Base-by-base conservation (phyloP, 1,140 invertebrate species). In the Papilio glaucus region DNA sequence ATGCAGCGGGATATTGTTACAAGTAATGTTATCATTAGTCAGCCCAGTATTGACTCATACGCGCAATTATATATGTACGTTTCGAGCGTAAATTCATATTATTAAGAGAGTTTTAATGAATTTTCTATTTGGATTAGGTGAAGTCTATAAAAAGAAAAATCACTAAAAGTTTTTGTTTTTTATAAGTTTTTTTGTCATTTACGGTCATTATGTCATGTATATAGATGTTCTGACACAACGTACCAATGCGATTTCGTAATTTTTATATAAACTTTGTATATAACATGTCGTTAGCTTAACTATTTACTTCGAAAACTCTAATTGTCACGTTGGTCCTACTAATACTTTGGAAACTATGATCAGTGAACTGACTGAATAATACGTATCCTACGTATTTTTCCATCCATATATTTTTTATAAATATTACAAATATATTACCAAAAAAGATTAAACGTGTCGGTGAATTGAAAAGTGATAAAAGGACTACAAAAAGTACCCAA, bases 401-500 rank as follows among this genome's bases (percentile, higher is more conserved):
- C 0, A 24, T 1, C 10, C 10, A 13, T 49, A 21, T 49, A 15
- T 10, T 10, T 24, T 24, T 0, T 53, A 53, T 9, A 18, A 7
- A 15, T 24, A 4, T 7, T 4, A 24, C 18, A 24, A 53, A 26
- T 53, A 3, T 24, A 24, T 53, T 24, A 53, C 8, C 21, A 24
- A 53, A 53, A 21, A 24, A 10, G 0, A 33, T 3, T 33, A 33
- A 33, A 33, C 6, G 29, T 12, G 21, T 24, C 49, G 21, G 0
- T 53, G 18, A 18, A 24, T 24, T 53, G 21, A 53, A 53, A 53
- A 53, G 49, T 24, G 49, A 53, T 53, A 53, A 53, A 53, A 53
- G 9, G 18, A 63, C 37, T 37, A 38, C 13, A 61, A 6, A 24
- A 53, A 69, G 13, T 68, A 5, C n/a, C 39, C n/a, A 42, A 68